Evolutionary conservation across 2,113 vertebrate species (phyloP), one percentile per base, ranked within the genome.

Genomic region (western clawed frog (Xenopus tropicalis)): DNA sequence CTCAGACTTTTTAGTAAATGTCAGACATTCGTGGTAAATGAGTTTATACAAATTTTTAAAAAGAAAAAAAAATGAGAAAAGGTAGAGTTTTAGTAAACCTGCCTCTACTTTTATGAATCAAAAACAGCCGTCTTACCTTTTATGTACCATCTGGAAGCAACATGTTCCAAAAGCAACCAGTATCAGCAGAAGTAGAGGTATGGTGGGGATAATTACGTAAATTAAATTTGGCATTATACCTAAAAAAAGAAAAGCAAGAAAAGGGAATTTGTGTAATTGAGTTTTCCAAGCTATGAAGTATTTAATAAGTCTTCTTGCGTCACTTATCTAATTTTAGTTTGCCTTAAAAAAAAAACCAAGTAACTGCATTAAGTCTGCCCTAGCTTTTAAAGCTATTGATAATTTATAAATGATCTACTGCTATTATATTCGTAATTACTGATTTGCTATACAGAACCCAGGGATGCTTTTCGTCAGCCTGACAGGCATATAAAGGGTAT

Each of bases 161-260:
- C 95, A 97, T 6, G 93, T 97, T 69, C 93, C 95, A 77, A 96
- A 94, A 79, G 96, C 97, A 86, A 97, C 95, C 79, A 98, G 79
- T 87, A 98, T 97, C 86, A 99, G 87, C 81, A 98, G 87, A 37
- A 99, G 89, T 65, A 98, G 86, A 1, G 97, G 96, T 83, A 99
- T 96, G 24, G 96, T 96, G 57, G 96, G 96, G 80, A 99, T 96
- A 80, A 97, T 86, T 1, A 98, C 91, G 61, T 98, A 99, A 78
- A 99, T 92, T 85, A 98, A 85, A 78, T 93, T 93, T 0, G 91
- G 91, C 86, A 98, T 85, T 90, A 96, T 89, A 48, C 95, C 97
- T 98, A 82, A 0, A 84, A 86, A 69, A 80, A n/a, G 24, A 52
- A 23, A 46, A 48, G 43, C 42, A 72, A 37, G 44, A 63, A 24